Evolutionary conservation across 2,888 invertebrate species (phyloP).

Genomic region (Rhorus exstirpatorius): DNA sequence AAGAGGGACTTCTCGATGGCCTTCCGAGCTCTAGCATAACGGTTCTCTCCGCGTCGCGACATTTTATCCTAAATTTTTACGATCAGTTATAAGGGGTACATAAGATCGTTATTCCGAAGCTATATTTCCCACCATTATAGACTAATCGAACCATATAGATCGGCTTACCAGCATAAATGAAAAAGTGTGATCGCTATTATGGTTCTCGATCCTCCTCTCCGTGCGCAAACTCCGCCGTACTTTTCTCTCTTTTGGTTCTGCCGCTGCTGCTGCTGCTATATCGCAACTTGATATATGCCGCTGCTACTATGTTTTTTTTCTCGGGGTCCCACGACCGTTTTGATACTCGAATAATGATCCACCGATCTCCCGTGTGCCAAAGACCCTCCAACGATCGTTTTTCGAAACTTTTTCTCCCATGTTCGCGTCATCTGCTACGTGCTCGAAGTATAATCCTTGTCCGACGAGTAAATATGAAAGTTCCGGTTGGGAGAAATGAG

Average conservation of each 20-base stretch:
- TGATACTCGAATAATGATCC: constrained; percentile 53
- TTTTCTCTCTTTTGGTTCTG: neutral
- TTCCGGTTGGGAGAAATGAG: neutral
- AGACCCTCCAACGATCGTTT: constrained; percentile 36
- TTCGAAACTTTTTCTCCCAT: constrained; percentile 40
- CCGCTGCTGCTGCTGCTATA: neutral
- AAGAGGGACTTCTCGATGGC: constrained; percentile 39
- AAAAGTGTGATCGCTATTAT: constrained; percentile 74
- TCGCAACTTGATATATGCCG: constrained; percentile 20
- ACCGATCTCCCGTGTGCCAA: constrained; percentile 26
- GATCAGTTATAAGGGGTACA: constrained; percentile 76
- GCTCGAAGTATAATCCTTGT: constrained; percentile 34
- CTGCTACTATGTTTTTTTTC: neutral
- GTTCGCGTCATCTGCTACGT: constrained; percentile 4
- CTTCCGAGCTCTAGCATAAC: constrained; percentile 65
- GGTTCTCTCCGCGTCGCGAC: constrained; percentile 74
- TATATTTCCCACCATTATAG: constrained; percentile 81
- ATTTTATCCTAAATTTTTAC: constrained; percentile 81
- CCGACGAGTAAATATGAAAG: neutral
- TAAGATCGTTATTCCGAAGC: constrained; percentile 77
- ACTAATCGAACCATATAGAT: constrained; percentile 80
- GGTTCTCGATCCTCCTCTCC: constrained; percentile 1
- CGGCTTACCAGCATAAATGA: constrained; percentile 76
- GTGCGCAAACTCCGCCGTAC: neutral
- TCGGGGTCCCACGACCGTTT: constrained; percentile 29